Base-by-base conservation (phyloP, 2,113 vertebrate genomes). In the Solea senegalensis region DNA sequence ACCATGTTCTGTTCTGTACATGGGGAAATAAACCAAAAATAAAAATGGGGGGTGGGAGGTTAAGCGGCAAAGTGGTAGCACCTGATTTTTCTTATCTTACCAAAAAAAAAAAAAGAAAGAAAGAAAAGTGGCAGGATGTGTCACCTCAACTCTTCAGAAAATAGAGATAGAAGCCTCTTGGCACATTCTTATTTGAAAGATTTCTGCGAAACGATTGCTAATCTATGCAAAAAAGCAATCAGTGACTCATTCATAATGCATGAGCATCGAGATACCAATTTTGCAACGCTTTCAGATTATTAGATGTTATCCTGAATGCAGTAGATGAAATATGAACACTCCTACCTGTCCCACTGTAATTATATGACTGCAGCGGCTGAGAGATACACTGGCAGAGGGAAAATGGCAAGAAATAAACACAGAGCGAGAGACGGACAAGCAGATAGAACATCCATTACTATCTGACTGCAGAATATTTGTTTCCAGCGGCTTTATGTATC, bases 161-260 rank as follows among this genome's bases (percentile, higher is more conserved):
- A 78, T 83, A 64, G 21, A 85, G 82, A 85, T 76, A 82, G 72
- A 91, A 91, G 78, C 85, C 85, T 85, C 86, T 84, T 87, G 74
- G 89, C 83, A 82, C 72, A 85, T 81, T 88, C 91, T 92, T 88
- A 88, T 90, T 86, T 78, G 78, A 89, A 90, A 90, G 87, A 89
- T 92, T 90, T 89, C 86, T 89, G 91, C 88, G 88, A 92, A 94
- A 94, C 94, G 91, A 94, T 94, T 94, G 91, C 93, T 94, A 94
- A 94, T 94, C 93, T 94, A 94, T 93, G 91, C 91, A 92, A 92
- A 92, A 92, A 92, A 92, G 92, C 92, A 94, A 94, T 94, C 93
- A 94, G 91, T 75, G 76, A 66, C 91, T 90, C 92, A 93, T 94
- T 93, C 92, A 93, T 94, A 93, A 94, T 93, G 89, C 92, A 94